Evolutionary conservation across 2,888 invertebrate genomes (phyloP), one percentile per base, ranked within the genome.

Genomic region (Gortyna flavago): DNA sequence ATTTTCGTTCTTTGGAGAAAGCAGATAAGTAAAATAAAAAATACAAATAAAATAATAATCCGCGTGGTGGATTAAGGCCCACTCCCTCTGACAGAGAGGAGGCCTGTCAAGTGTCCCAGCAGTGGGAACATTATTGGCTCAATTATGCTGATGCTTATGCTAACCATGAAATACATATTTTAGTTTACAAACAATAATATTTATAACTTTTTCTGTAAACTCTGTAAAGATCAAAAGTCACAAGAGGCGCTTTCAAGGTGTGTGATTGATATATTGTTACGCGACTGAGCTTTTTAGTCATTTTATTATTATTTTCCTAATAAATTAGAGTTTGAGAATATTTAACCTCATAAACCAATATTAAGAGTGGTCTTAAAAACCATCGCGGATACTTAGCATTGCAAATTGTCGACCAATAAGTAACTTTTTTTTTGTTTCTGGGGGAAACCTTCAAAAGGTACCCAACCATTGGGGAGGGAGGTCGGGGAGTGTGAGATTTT

Each of bases 301-400:
- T 69, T 76, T 81, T 72, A 48, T 65, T 62, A 61, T 32, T 25
- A 57, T 68, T 68, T n/a, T 35, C 13, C 32, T 21, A 21, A 32
- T 16, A 25, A 32, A 16, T 32, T 11, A 32, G 62, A 32, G 25
- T 25, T 35, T 35, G 35, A 25, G 35, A 35, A 35, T 64, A 35
- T 25, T 35, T 38, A 13, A 64, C 38, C 35, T 48, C 21, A 75
- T 62, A 29, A 21, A 72, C 73, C 62, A 76, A 64, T 72, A 35
- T 61, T 57, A 57, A 73, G 51, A 72, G 66, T 72, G 75, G 62
- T 70, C 32, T 44, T 62, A 75, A 70, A 57, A 84, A 18, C 79
- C 69, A 75, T 81, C 66, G 51, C 67, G 67, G 48, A 72, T 71
- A 77, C 78, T 89, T 88, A 88, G 88, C 89, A 88, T 91, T 90